These are phyloP conservation scores for Hypercompe scribonia DNA, from an alignment of 2,888 invertebrate species.

Conservation along the genomic window DNA sequence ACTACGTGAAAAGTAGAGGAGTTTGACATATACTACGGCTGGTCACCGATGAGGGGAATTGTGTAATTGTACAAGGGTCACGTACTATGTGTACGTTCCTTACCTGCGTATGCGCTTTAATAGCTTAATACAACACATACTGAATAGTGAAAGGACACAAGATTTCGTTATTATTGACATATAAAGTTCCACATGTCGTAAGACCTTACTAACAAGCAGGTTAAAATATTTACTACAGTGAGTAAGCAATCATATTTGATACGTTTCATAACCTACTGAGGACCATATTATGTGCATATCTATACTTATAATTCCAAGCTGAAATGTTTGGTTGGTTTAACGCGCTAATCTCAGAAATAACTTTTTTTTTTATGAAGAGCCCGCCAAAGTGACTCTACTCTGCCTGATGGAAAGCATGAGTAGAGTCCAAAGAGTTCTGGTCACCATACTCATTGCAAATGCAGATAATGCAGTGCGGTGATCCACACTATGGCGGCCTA, in stretches of 20 bases:
- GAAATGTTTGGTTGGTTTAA: neutral
- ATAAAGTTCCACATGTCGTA: slow-evolving; percentile 29
- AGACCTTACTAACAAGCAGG: slow-evolving; percentile 30
- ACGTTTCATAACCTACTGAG: slow-evolving; percentile 11
- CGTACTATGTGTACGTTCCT: neutral
- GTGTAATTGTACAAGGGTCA: neutral
- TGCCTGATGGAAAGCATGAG: no score
- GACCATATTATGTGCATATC: slow-evolving; percentile 6
- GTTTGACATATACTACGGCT: neutral
- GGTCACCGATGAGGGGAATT: neutral
- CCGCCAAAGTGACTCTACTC: no score
- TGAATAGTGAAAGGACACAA: slow-evolving; percentile 54
- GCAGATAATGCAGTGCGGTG: no score
- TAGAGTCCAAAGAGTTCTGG: no score
- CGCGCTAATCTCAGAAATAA: neutral
- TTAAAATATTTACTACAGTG: slow-evolving; percentile 5
- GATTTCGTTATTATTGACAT: slow-evolving; percentile 44
- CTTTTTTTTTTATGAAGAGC: no score
- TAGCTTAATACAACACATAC: slow-evolving; percentile 27
- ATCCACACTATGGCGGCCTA: no score
- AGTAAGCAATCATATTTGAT: slow-evolving; percentile 6
- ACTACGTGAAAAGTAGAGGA: neutral
- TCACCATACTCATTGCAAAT: no score
- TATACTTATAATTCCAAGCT: neutral
- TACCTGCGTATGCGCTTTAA: neutral